Conservation (phyloP, 2,113 vertebrate species). For the Takifugu flavidus region DNA sequence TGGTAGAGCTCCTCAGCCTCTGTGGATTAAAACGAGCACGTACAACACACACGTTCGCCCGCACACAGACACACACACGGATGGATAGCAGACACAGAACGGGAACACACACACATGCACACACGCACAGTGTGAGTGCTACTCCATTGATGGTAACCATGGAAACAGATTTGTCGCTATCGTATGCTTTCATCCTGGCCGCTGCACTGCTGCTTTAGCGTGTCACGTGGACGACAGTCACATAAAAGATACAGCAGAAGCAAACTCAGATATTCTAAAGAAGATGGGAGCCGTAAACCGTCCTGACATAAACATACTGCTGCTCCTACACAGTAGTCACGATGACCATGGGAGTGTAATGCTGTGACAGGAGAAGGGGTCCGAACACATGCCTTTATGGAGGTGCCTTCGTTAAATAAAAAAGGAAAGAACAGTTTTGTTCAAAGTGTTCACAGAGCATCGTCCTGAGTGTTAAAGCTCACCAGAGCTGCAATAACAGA, state of each 20-base stretch:
- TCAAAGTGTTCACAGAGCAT: background rate
- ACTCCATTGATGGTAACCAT: conserved; percentile 35
- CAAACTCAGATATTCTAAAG: conserved; percentile 15
- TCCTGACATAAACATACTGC: conserved; percentile 32
- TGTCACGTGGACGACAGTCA: conserved; percentile 14
- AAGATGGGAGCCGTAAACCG: conserved; percentile 19
- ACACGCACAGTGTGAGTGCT: conserved; percentile 48
- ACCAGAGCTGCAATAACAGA: background rate
- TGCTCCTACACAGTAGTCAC: conserved; percentile 39
- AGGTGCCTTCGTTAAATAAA: conserved; percentile 33
- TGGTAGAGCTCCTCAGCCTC: conserved; percentile 97
- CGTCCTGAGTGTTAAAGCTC: conserved; percentile 8
- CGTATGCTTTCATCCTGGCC: conserved; percentile 32
- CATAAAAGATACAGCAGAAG: conserved; percentile 10
- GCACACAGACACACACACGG: conserved; percentile 15
- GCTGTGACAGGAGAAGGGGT: conserved; percentile 29
- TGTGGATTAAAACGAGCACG: conserved; percentile 72
- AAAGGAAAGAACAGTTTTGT: conserved; percentile 27
- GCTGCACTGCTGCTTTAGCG: conserved; percentile 25
- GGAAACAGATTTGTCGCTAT: conserved; percentile 27
- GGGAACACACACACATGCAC: conserved; percentile 39
- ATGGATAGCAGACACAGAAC: conserved; percentile 4
- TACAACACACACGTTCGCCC: conserved; percentile 22
- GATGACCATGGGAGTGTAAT: conserved; percentile 48
- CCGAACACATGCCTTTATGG: conserved; percentile 57